Conservation (phyloP, 2,113 vertebrate genomes). For the Takifugu flavidus region DNA sequence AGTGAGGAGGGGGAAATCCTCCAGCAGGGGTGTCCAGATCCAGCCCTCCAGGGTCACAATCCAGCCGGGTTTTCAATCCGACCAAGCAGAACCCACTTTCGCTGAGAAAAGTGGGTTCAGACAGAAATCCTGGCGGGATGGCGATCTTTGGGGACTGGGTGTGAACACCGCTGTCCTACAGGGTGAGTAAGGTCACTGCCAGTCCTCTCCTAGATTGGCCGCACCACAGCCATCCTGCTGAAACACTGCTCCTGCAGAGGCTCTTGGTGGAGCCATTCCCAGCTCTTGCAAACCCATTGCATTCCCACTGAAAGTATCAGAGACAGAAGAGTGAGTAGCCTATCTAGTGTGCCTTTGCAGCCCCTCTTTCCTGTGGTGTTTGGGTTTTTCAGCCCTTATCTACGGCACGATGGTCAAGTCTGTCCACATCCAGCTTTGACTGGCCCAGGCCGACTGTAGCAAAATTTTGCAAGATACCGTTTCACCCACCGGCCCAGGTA, state of each 20-base stretch:
- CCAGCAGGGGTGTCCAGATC: no score
- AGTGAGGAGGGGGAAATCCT: conserved; percentile 20
- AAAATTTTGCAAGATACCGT: conserved; percentile 3
- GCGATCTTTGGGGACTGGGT: no score
- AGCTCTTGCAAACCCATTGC: conserved; percentile 42
- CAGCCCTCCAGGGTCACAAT: no score
- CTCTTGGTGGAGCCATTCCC: conserved; percentile 25
- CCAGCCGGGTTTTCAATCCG: no score
- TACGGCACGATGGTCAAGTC: conserved; percentile 53
- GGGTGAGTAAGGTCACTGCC: conserved; percentile 45
- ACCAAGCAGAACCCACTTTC: no score
- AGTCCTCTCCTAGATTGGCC: conserved; percentile 55
- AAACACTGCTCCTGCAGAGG: no score
- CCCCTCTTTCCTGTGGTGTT: conserved; percentile 51
- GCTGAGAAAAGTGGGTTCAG: no score
- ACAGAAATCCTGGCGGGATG: no score
- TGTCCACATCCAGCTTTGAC: conserved; percentile 52
- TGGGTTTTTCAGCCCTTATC: conserved; percentile 68
- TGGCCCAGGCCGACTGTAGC: conserved; percentile 41
- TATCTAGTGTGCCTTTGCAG: conserved; percentile 77
- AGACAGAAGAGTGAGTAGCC: conserved; percentile 67
- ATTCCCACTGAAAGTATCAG: conserved; percentile 65
- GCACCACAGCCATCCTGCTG: conserved; percentile 12
- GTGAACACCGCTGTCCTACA: conserved; percentile 20
- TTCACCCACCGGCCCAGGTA: no score